These are phyloP conservation scores for Melanotus villosus DNA, from an alignment of 2,888 invertebrate genomes.

Conservation along the genomic window DNA sequence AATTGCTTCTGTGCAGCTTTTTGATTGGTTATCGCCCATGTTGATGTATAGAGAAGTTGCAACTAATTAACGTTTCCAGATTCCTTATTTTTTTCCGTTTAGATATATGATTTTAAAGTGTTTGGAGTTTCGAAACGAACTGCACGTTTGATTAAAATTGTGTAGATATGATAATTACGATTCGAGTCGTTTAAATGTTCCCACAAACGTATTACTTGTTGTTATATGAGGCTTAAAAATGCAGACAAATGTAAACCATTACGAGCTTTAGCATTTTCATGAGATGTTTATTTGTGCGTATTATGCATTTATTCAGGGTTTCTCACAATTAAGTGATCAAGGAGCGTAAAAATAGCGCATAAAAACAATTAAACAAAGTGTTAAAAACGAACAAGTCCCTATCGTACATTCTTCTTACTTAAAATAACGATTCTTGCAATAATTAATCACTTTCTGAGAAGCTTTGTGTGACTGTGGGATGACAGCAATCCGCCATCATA, in stretches of 20 bases:
- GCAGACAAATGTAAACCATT: background rate
- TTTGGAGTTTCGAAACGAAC: background rate
- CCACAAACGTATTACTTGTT: background rate
- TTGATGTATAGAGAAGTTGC: conserved; percentile 10
- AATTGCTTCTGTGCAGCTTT: conserved; percentile 22
- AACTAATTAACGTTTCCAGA: conserved; percentile 17
- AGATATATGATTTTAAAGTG: background rate
- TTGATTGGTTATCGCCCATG: conserved; percentile 8
- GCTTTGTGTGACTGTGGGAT: background rate
- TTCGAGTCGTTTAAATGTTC: too few species aligned
- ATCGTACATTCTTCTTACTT: background rate
- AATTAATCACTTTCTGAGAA: conserved; percentile 2
- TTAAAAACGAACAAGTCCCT: conserved; percentile 19
- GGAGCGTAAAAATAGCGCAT: conserved; percentile 33
- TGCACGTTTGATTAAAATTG: too few species aligned
- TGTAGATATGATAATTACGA: too few species aligned
- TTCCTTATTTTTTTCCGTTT: background rate
- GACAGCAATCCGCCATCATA: background rate
- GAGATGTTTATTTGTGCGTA: background rate
- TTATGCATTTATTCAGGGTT: conserved; percentile 9
- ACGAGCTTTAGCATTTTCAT: background rate
- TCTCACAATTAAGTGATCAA: conserved; percentile 39
- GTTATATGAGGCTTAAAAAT: background rate
- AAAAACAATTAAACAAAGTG: conserved; percentile 25
- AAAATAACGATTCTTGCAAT: conserved; percentile 6